A percentile compares a stretch with the other conserved stretches of the same genome.
These are phyloP conservation scores for Cetonia aurata DNA, from an alignment of 2,888 invertebrate species.

Conservation along the genomic window DNA sequence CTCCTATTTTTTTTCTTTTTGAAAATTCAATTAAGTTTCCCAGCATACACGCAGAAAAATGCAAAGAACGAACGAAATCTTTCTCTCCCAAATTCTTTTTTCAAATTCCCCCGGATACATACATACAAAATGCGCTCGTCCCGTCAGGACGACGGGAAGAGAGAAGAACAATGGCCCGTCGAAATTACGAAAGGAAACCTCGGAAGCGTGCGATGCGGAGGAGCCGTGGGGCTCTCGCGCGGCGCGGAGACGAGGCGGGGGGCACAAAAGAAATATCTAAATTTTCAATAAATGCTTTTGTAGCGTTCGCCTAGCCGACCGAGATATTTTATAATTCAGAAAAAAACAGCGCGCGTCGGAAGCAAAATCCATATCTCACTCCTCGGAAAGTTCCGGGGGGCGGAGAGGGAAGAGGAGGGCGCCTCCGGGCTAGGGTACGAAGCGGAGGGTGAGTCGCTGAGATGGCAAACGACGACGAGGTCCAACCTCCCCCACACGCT, in stretches of 20 bases:
- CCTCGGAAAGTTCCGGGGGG: conserved; percentile 50
- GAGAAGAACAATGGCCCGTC: conserved; percentile 27
- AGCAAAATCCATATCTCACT: conserved; percentile 68
- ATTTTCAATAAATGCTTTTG: conserved; percentile 55
- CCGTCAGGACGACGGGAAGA: conserved; percentile 1
- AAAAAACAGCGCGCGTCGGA: conserved; percentile 58
- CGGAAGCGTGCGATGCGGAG: background rate
- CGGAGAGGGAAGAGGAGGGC: conserved; percentile 19
- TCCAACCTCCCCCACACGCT: conserved; percentile 60
- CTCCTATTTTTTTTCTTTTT: conserved; percentile 42
- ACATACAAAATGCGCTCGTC: conserved; percentile 3
- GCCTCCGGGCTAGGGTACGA: conserved; percentile 42
- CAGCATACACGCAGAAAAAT: conserved; percentile 16
- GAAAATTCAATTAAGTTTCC: conserved; percentile 50
- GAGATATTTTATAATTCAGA: conserved; percentile 67
- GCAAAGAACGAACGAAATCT: conserved; percentile 20
- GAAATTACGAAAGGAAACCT: conserved; percentile 27
- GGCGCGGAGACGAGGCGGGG: conserved; percentile 2
- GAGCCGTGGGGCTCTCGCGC: background rate
- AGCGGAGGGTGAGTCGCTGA: conserved; percentile 28
- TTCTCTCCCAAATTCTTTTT: conserved; percentile 8
- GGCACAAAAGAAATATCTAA: conserved; percentile 50
- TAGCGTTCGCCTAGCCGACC: conserved; percentile 52
- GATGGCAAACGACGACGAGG: conserved; percentile 25
- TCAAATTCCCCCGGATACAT: conserved; percentile 19